These are phyloP conservation scores for Tenthredo scrophulariae DNA, from an alignment of 2,888 invertebrate species.

Conservation along the genomic window DNA sequence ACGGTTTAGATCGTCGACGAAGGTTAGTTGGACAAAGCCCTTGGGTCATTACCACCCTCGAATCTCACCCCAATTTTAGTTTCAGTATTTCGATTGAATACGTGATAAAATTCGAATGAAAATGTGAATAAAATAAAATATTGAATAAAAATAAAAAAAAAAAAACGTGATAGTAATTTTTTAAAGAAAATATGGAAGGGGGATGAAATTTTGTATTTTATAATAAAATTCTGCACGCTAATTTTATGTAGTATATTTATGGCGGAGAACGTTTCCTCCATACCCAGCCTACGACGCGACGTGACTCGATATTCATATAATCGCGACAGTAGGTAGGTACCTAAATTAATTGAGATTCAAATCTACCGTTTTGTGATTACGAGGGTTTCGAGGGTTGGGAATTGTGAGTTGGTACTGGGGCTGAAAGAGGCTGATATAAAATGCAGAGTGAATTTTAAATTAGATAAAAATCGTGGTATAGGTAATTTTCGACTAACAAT, in stretches of 20 bases:
- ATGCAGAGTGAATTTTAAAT: slow-evolving; percentile 26
- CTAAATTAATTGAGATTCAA: slow-evolving; percentile 15
- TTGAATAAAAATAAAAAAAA: too few relatives aligned
- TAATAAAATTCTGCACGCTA: too few relatives aligned
- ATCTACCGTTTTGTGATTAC: background rate
- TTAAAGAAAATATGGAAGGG: too few relatives aligned
- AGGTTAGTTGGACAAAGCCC: background rate
- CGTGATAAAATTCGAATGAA: background rate
- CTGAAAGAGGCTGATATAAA: slow-evolving; percentile 30
- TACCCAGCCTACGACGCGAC: background rate
- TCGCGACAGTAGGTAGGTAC: slow-evolving; percentile 6
- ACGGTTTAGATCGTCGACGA: slow-evolving; percentile 8
- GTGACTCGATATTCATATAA: slow-evolving; percentile 10
- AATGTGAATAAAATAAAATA: background rate
- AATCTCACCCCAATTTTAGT: background rate
- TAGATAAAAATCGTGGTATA: background rate
- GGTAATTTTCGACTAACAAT: background rate
- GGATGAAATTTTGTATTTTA: too few relatives aligned
- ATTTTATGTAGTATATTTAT: background rate
- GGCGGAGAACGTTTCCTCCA: background rate
- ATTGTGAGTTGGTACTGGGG: background rate
- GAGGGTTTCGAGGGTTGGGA: background rate
- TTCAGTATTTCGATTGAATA: background rate
- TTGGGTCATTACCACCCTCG: background rate
- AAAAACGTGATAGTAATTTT: too few relatives aligned